Conservation (phyloP, 2,797 vertebrate genomes). For the Betta splendens region DNA sequence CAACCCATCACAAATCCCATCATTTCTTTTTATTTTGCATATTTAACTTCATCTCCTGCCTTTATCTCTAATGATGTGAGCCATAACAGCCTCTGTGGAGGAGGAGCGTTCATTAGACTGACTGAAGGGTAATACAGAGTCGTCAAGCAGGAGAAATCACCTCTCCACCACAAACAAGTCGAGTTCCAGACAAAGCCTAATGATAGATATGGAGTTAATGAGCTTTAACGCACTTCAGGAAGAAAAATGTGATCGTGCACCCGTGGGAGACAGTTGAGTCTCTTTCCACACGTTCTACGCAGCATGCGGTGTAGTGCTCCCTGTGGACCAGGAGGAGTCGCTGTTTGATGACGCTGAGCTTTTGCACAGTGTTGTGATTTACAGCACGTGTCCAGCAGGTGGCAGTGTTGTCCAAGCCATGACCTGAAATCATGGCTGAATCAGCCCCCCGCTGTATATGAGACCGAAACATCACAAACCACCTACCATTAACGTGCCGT, state of each 20-base stretch:
- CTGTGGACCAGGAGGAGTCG: constrained; percentile 53
- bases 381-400: constrained; percentile 27
- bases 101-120: constrained; percentile 63
- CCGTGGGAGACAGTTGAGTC: constrained; percentile 31
- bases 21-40: not conserved
- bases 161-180: constrained; percentile 42
- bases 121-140: constrained; percentile 50
- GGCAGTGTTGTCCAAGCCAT: constrained; percentile 8
- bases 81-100: constrained; percentile 56
- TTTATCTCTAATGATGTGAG: constrained; percentile 50
- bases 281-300: not conserved
- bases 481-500: too few relatives aligned
- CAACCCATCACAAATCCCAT: too few relatives aligned
- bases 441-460: too few relatives aligned
- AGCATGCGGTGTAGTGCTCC: constrained; percentile 10
- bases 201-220: constrained; percentile 70
- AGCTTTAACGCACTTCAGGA: constrained; percentile 62
- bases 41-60: constrained; percentile 31
- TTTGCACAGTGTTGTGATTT: not conserved
- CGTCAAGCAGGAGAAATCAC: constrained; percentile 52
- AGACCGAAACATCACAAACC: too few relatives aligned
- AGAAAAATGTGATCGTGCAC: constrained; percentile 51
- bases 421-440: too few relatives aligned
- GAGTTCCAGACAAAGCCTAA: constrained; percentile 55
- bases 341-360: constrained; percentile 18